Percentiles rank a stretch among this genome's conserved stretches.
Conservation (phyloP, 2,797 vertebrate species). For the Myotis planiceps region DNA sequence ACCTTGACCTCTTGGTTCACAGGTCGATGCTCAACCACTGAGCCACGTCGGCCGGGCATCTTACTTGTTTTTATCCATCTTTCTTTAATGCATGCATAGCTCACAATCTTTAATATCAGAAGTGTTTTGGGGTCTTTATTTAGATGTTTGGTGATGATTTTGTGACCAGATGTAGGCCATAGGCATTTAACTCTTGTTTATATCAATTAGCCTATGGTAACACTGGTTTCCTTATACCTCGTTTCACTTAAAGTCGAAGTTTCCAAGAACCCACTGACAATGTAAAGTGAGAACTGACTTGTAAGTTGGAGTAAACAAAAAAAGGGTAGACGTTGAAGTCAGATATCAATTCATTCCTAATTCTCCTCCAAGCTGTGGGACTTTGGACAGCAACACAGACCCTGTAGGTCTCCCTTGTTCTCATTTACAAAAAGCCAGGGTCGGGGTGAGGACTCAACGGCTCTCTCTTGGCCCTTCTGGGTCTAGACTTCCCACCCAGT, state of each 20-base stretch:
- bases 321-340: neutral
- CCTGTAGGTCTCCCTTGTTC: neutral
- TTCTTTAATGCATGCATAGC: neutral
- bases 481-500: accelerated
- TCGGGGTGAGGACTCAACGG: neutral
- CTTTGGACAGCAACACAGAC: neutral
- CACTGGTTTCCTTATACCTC: neutral
- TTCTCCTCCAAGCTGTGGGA: neutral
- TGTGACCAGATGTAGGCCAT: too few relatives aligned
- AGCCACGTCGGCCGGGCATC: neutral
- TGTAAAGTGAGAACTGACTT: neutral
- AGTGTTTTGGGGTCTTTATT: neutral
- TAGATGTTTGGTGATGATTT: neutral
- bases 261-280: neutral
- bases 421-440: neutral
- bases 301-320: neutral
- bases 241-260: neutral
- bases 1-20: neutral
- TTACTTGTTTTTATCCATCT: neutral
- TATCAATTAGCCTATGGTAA: neutral
- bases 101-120: neutral
- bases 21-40: neutral
- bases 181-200: neutral
- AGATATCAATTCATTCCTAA: neutral
- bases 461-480: neutral